Conservation (phyloP, 2,797 vertebrate genomes). For the Prunella strophiata region DNA sequence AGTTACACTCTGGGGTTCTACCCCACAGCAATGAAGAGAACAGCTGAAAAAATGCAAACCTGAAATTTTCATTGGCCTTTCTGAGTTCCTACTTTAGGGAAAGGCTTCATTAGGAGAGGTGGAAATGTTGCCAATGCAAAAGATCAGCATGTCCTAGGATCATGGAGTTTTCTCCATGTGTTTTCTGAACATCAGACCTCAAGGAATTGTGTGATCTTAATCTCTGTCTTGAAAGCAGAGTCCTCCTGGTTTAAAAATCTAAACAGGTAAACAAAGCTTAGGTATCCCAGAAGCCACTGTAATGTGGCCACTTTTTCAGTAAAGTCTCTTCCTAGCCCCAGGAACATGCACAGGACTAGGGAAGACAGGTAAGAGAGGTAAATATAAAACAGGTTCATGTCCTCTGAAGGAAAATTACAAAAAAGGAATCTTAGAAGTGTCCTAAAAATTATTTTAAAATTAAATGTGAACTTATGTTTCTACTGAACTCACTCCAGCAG, state of each 20-base stretch:
- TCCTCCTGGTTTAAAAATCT: neutral
- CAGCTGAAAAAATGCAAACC: neutral
- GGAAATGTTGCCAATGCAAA: neutral
- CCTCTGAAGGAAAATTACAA: neutral
- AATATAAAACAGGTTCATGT: neutral
- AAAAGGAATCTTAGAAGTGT: neutral
- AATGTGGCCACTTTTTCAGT: neutral
- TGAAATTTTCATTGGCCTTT: neutral
- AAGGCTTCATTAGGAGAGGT: neutral
- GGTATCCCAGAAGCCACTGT: neutral
- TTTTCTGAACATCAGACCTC: neutral
- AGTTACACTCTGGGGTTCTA: neutral
- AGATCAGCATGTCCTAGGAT: neutral
- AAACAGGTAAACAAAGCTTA: neutral
- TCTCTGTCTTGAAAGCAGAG: neutral
- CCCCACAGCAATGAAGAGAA: neutral
- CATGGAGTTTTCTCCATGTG: neutral
- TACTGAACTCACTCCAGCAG: neutral
- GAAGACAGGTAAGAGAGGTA: neutral
- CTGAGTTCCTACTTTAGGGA: neutral
- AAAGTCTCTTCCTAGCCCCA: neutral
- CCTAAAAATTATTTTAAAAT: neutral
- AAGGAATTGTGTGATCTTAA: neutral
- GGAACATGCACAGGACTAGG: neutral
- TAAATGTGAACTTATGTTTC: neutral